Percentiles rank a stretch among this genome's conserved stretches.
Conservation (phyloP, 2,888 invertebrate species). For the Luperina testacea region DNA sequence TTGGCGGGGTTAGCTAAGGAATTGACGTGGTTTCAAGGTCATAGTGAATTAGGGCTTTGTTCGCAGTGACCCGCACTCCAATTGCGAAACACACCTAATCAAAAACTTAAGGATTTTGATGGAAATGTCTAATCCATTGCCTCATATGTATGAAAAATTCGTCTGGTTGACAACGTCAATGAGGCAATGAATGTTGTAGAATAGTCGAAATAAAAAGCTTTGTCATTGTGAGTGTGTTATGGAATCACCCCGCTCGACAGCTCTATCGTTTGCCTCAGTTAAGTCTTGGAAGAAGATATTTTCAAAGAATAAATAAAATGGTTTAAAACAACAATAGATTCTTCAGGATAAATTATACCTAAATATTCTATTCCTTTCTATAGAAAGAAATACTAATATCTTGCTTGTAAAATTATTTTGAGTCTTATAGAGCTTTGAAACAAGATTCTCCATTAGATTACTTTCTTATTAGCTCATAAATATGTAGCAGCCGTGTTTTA, state of each 20-base stretch:
- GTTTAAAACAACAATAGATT: too few relatives aligned
- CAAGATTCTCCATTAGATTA: constrained; percentile 27
- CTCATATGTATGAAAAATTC: neutral
- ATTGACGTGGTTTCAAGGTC: too few relatives aligned
- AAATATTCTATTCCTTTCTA: too few relatives aligned
- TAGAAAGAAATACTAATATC: too few relatives aligned
- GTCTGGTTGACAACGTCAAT: neutral
- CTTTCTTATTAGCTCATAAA: constrained; percentile 49
- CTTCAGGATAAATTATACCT: neutral
- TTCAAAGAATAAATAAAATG: neutral
- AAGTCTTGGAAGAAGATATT: neutral
- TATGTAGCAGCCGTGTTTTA: constrained; percentile 53
- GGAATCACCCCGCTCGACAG: neutral
- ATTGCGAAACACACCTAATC: neutral
- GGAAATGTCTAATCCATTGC: neutral
- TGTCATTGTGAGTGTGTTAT: neutral
- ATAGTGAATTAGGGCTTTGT: too few relatives aligned
- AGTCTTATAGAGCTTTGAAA: neutral
- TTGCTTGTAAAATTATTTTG: constrained; percentile 1
- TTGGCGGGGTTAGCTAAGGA: too few relatives aligned
- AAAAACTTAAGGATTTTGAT: neutral
- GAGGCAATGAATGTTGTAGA: neutral
- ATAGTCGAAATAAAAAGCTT: neutral
- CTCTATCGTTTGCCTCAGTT: neutral
- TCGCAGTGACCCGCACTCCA: neutral